Percentiles rank a stretch among this genome's conserved stretches.
phyloP scores from a whole-genome alignment of 2,797 vertebrate genomes.

The Leptatherina wallacei region DNA sequence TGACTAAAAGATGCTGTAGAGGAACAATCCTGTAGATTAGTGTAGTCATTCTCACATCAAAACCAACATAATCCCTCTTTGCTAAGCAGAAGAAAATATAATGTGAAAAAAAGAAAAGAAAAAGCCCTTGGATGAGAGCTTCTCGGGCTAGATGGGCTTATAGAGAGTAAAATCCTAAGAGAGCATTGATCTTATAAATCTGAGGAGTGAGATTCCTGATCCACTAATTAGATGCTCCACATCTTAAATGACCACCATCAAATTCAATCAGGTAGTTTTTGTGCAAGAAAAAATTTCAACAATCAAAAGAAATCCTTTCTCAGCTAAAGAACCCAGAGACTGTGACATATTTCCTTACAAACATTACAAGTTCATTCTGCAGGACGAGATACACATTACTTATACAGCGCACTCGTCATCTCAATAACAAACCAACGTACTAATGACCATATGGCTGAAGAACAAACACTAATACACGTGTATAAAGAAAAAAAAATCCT shows the following conservation, averaged over 20 bases:
- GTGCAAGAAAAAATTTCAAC: too few relatives aligned
- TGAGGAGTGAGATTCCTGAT: not conserved
- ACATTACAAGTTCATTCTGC: too few relatives aligned
- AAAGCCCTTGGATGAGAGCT: not conserved
- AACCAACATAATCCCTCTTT: not conserved
- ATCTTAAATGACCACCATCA: not conserved
- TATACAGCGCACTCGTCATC: conserved; percentile 2
- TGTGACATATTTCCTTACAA: not conserved
- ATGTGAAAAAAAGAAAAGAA: not conserved
- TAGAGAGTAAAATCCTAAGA: not conserved
- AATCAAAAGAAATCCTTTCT: too few relatives aligned
- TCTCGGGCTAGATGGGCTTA: too few relatives aligned
- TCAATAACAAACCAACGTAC: conserved; percentile 29
- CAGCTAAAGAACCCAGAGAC: not conserved
- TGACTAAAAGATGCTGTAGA: not conserved
- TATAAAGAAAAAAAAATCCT: too few relatives aligned
- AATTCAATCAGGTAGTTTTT: not conserved
- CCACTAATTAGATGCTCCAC: not conserved
- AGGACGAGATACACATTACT: conserved; percentile 12
- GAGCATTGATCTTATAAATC: not conserved
- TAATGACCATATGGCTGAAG: conserved; percentile 23
- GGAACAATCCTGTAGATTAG: not conserved
- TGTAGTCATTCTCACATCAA: not conserved
- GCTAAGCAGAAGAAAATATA: not conserved
- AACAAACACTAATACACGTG: not conserved